A percentile compares a stretch with the other conserved stretches of the same genome.
Conservation (phyloP, 2,113 vertebrate species). For the Lates calcarifer region DNA sequence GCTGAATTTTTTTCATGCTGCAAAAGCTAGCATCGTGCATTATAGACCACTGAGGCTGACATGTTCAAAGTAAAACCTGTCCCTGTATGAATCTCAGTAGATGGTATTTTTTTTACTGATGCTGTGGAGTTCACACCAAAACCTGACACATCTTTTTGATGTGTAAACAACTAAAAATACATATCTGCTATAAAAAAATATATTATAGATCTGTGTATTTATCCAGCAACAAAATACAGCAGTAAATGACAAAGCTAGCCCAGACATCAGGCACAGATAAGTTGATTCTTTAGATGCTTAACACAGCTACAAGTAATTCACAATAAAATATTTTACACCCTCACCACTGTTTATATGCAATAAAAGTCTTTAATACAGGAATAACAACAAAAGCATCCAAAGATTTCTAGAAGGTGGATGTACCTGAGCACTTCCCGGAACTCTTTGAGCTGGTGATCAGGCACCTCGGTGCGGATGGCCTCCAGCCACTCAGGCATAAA, state of each 20-base stretch:
- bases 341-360: no score
- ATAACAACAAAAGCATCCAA: background rate
- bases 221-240: no score
- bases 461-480: conserved; percentile 96
- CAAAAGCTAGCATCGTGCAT: background rate
- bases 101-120: background rate
- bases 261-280: background rate
- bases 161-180: no score
- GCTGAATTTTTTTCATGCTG: background rate
- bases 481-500: conserved; percentile 99
- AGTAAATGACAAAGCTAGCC: no score
- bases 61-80: no score
- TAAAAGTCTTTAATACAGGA: background rate
- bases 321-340: no score
- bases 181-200: no score
- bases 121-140: no score
- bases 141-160: no score
- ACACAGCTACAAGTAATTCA: no score
- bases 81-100: background rate
- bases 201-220: no score
- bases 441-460: conserved; percentile 95
- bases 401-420: background rate
- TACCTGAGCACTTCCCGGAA: conserved; percentile 98
- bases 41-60: background rate
- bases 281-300: no score